Evolutionary conservation across 2,113 vertebrate species (phyloP).

Genomic region (Indicator indicator): DNA sequence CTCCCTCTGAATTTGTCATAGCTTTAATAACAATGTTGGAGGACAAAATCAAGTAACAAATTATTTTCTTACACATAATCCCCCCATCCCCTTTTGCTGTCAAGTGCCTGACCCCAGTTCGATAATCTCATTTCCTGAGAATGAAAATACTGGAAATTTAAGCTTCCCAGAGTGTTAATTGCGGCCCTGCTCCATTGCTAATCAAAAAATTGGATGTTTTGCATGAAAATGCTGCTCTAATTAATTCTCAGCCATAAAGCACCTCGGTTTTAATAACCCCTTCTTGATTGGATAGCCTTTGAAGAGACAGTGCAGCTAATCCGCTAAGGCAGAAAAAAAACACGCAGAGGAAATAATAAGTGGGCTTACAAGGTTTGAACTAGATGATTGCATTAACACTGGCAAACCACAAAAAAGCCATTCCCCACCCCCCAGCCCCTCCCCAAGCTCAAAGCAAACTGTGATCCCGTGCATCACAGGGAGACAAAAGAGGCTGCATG

Average conservation of each 20-base stretch:
- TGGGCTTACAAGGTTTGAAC: slow-evolving; percentile 67
- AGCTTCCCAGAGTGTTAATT: slow-evolving; percentile 85
- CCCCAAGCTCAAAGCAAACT: background rate
- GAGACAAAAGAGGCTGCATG: slow-evolving; percentile 14
- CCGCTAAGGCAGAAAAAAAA: slow-evolving; percentile 61
- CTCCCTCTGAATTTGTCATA: background rate
- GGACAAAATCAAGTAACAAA: slow-evolving; percentile 74
- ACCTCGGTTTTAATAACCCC: slow-evolving; percentile 82
- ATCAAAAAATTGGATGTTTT: slow-evolving; percentile 89
- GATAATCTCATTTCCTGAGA: slow-evolving; percentile 86
- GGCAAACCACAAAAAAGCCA: slow-evolving; percentile 23
- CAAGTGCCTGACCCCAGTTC: slow-evolving; percentile 82
- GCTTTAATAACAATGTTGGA: slow-evolving; percentile 61
- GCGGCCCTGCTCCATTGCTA: slow-evolving; percentile 81
- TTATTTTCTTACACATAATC: slow-evolving; percentile 69
- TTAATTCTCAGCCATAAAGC: slow-evolving; percentile 88
- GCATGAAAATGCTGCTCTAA: slow-evolving; percentile 87
- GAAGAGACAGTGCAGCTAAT: slow-evolving; percentile 79
- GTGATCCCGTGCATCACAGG: background rate
- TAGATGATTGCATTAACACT: slow-evolving; percentile 51
- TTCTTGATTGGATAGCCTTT: slow-evolving; percentile 84
- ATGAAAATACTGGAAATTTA: slow-evolving; percentile 82
- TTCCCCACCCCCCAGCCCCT: background rate
- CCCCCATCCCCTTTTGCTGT: slow-evolving; percentile 63
- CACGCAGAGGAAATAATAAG: slow-evolving; percentile 75